phyloP scores from a whole-genome alignment of 2,797 vertebrate species.

The Oophaga sylvatica region DNA sequence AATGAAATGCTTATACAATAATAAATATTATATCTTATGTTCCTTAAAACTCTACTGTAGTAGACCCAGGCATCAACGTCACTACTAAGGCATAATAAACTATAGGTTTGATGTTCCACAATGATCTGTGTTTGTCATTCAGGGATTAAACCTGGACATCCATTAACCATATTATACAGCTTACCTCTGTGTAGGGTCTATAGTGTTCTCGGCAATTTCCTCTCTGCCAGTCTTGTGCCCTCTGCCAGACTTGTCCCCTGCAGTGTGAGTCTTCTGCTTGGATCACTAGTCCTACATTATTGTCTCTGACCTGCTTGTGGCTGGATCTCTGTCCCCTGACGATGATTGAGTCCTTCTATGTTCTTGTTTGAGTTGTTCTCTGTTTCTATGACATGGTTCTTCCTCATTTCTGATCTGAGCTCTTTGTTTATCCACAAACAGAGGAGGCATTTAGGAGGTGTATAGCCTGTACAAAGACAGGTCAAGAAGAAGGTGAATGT shows the following conservation, averaged over 20 bases:
- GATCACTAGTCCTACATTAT: not conserved
- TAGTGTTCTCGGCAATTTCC: not conserved
- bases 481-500: conserved; percentile 3
- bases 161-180: not conserved
- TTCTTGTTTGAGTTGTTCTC: not conserved
- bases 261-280: not conserved
- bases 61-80: too few species aligned
- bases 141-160: not conserved
- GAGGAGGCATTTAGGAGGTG: conserved; percentile 43
- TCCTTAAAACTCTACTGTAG: too few species aligned
- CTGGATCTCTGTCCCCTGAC: not conserved
- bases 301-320: not conserved
- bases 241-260: not conserved
- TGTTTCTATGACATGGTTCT: conserved; percentile 30
- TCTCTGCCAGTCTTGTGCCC: not conserved
- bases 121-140: not conserved
- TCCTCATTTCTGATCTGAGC: conserved; percentile 52
- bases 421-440: conserved; percentile 60
- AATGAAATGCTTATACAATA: too few species aligned
- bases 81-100: too few species aligned
- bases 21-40: too few species aligned
- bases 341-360: not conserved
- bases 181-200: not conserved
- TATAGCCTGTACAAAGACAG: conserved; percentile 4
- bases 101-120: too few species aligned